Base-by-base conservation (phyloP, 2,888 invertebrate genomes). In the Catocala nupta region DNA sequence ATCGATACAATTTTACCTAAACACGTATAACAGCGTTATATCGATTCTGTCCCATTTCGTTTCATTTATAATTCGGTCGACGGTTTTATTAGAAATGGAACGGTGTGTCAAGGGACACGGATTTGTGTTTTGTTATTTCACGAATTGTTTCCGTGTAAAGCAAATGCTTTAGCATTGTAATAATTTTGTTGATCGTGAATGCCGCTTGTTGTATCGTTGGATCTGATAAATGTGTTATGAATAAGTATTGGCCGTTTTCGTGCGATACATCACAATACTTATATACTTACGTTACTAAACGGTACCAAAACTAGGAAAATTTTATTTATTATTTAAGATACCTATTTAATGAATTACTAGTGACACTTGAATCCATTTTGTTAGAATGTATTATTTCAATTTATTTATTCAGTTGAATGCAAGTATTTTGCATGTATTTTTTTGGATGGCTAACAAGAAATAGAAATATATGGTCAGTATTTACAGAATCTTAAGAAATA, bases 31-130 rank as follows among this genome's bases (percentile, higher is more conserved):
- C 53, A 8, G 16, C 12, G 43, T 9, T 42, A 25, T 12, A 52
- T 51, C 36, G 33, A 47, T 59, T 51, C 34, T 33, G 36, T 43
- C 47, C 47, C 5, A 42, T 42, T 36, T 33, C n/a, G 16, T 39
- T 42, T 9, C 12, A 9, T 70, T 49, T 65, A 44, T 50, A 53
- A 44, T 49, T 47, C 16, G 36, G 13, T 25, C 25, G 39, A 44
- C 42, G 39, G 42, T 55, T 61, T 58, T 58, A 55, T 69, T 65
- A 53, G 51, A 50, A 50, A n/a, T 12, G 48, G 48, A 48, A 47
- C 39, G 34, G 48, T 36, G 13, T 70, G 33, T 65, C 48, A 57
- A 70, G 54, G n/a, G 50, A 48, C 13, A 47, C 33, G n/a, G 53
- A 60, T 64, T 60, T 4, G 34, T 52, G 34, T 52, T 39, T 54